phyloP scores from a whole-genome alignment of 2,888 invertebrate genomes.

The Lepidochitona cinerea region DNA sequence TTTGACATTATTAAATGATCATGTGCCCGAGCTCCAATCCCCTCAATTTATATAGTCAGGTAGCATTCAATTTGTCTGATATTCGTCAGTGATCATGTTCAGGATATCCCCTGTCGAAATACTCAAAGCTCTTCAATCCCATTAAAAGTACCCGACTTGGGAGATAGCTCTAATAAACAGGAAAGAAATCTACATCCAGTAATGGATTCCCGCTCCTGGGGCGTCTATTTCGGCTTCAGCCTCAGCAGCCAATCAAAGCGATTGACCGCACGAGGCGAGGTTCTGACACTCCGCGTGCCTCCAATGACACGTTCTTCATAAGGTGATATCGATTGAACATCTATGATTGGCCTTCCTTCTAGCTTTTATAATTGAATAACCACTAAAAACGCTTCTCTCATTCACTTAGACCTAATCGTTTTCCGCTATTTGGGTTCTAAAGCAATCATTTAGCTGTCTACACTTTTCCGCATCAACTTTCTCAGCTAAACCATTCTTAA shows the following conservation, averaged over 20 bases:
- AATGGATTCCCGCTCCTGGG: neutral
- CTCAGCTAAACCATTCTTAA: no score
- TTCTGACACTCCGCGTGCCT: neutral
- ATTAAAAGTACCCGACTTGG: neutral
- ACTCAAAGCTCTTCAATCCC: neutral
- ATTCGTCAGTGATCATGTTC: neutral
- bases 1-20: slow-evolving; percentile 4
- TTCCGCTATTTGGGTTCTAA: no score
- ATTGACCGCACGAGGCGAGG: neutral
- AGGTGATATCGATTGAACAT: no score
- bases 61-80: neutral
- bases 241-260: neutral
- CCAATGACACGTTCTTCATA: neutral
- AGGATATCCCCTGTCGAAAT: slow-evolving; percentile 7
- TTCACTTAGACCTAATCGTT: no score
- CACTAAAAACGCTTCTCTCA: no score
- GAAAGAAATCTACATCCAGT: slow-evolving; percentile 3
- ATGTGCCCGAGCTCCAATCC: neutral
- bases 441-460: no score
- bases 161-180: neutral
- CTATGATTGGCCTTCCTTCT: no score
- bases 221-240: neutral
- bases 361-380: no score
- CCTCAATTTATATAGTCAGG: slow-evolving; percentile 3
- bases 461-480: no score